Base-by-base conservation (phyloP, 2,797 vertebrate species). In the Lophius americanus region DNA sequence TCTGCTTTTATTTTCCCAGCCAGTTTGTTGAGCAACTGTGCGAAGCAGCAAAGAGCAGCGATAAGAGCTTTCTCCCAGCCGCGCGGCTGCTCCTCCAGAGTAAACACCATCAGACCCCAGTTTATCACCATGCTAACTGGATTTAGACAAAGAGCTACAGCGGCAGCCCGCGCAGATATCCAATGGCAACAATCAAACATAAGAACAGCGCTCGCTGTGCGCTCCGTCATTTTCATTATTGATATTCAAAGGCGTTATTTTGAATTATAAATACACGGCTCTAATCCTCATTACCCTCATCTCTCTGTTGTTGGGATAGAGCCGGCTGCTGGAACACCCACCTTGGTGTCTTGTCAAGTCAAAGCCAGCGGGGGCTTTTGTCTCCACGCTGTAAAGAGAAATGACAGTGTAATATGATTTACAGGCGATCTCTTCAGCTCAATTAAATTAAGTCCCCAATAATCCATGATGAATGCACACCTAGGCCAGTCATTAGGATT, bases 331-430 rank as follows among this genome's bases (percentile, higher is more conserved):
- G 78, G 80, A 90, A 92, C 91, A 90, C 89, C 90, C 89, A 90
- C 84, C 85, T 86, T 68, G 85, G 83, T 88, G 84, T 90, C 84
- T 85, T 85, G 86, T 89, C 82, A 85, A 89, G 82, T 86, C 85
- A 60, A 76, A 86, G 88, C 88, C 84, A 73, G 84, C 84, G 79
- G 84, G 81, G 83, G 87, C 86, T 85, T 89, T 90, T 90, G 88
- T 91, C 91, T 91, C 83, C 68, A 74, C 46, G 76, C 86, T 84
- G 81, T 92, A 91, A 92, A 91, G 89, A 92, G 90, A 85, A 93
- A 93, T 93, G 92, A 94, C 91, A 89, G 91, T 68, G 84, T 94
- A 93, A 94, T 92, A 86, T 93, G 90, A 93, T 93, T 94, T 93
- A 92, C 88, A 91, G 89, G 82, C 88, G 83, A 94, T 93, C 81